A percentile compares a stretch with the other conserved stretches of the same genome.
Evolutionary conservation across 2,113 vertebrate species (phyloP).

Genomic region (Poeciliopsis prolifica): DNA sequence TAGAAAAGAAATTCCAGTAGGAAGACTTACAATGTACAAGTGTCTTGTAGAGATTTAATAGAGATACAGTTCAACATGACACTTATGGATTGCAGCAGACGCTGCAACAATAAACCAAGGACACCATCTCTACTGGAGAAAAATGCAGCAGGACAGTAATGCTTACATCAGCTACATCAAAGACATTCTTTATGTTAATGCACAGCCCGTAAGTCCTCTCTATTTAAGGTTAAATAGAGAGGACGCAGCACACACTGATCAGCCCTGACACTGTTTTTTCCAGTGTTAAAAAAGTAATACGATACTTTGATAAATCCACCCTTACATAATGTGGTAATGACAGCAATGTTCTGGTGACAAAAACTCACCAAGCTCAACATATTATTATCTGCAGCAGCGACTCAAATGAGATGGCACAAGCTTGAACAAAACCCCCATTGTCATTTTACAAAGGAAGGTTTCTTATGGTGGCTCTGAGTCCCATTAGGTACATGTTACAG

Average conservation of each 20-base stretch:
- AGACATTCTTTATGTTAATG: slow-evolving; percentile 10
- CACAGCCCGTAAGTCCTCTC: background rate
- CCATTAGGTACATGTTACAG: slow-evolving; percentile 20
- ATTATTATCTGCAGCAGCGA: slow-evolving; percentile 7
- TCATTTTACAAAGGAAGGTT: slow-evolving; percentile 12
- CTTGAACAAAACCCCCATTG: background rate
- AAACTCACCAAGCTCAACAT: slow-evolving; percentile 2
- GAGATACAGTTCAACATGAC: background rate
- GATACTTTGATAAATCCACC: background rate
- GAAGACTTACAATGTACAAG: background rate
- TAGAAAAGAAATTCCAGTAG: background rate
- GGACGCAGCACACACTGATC: slow-evolving; percentile 4
- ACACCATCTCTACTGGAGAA: slow-evolving; percentile 7
- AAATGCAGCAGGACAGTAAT: slow-evolving; percentile 15
- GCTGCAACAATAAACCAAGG: slow-evolving; percentile 16
- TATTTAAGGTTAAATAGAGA: slow-evolving; percentile 9
- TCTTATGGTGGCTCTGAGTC: slow-evolving; percentile 13
- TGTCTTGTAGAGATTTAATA: slow-evolving; percentile 14
- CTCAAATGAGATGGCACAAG: slow-evolving; percentile 12
- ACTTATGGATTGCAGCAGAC: slow-evolving; percentile 6
- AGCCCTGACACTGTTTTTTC: background rate
- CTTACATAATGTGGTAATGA: background rate
- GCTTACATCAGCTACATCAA: slow-evolving; percentile 28
- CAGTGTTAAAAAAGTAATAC: background rate
- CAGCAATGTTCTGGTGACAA: background rate